Conservation (phyloP, 2,797 vertebrate species). For the Ibycter americanus region DNA sequence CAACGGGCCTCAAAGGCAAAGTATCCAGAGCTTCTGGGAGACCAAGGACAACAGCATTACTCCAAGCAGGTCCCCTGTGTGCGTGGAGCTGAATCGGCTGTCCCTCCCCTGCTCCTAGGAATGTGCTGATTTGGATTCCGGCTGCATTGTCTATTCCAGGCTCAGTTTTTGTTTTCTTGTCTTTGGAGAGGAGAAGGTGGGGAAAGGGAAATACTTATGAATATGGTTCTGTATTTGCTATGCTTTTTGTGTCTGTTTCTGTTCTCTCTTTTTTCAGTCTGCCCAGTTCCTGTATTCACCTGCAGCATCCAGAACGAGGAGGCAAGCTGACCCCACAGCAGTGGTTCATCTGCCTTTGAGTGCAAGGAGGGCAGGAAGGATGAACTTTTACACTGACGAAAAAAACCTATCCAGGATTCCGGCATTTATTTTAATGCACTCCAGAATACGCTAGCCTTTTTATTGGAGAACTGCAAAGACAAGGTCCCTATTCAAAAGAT, state of each 20-base stretch:
- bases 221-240: not conserved
- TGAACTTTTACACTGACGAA: not conserved
- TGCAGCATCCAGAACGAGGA: not conserved
- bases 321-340: not conserved
- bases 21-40: not conserved
- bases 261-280: not conserved
- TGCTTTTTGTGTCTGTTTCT: not conserved
- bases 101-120: not conserved
- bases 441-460: not conserved
- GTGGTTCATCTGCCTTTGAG: not conserved
- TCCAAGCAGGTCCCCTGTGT: not conserved
- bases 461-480: not conserved
- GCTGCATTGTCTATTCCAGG: not conserved
- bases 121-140: not conserved
- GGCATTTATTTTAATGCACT: not conserved
- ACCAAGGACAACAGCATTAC: not conserved
- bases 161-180: not conserved
- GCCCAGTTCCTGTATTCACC: not conserved
- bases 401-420: not conserved
- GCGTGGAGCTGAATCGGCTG: fast-evolving
- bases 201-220: not conserved
- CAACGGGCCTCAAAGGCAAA: not conserved
- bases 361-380: not conserved
- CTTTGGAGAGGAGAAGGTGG: not conserved
- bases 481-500: not conserved